Base-by-base conservation (phyloP, 1,140 invertebrate species). In the Zaprionus inermis region DNA sequence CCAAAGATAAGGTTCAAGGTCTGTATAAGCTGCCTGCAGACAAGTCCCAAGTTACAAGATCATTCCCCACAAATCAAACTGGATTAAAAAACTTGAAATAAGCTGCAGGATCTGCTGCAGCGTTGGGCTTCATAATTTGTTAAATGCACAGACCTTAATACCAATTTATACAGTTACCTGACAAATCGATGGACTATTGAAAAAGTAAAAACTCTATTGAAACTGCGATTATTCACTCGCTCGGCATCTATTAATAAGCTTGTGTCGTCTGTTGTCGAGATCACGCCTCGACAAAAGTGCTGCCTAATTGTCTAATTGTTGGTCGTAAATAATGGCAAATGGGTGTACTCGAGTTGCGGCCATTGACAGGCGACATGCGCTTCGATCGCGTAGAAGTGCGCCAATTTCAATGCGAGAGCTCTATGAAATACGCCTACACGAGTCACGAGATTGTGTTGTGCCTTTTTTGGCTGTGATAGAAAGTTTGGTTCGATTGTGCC, bases 221-320 rank as follows among this genome's bases (percentile, higher is more conserved):
- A 49, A 12, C 20, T 24, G 22, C 16, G 28, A 61, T 57, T 58
- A 63, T 79, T 76, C 68, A 38, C 30, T 20, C 69, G 68, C 36
- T 54, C 49, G 44, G 41, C 38, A 36, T 20, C n/a, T 36, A 79
- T 85, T 78, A 81, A 85, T 86, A 86, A 76, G 82, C 76, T 81
- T 81, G 73, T 70, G 63, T 69, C 51, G 80, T 79, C 67, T 64
- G 59, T 14, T 54, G 41, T 32, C 30, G 24, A 28, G 51, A 61
- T 66, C 68, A 84, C 80, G 76, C 76, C 60, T 63, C 76, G 54
- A 55, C 54, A 74, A 70, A 72, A 71, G 57, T 70, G 61, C 52
- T 75, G 55, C 44, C 72, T 76, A 79, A 83, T 86, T 85, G 81
- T 85, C 72, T 82, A 82, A 82, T 82, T 82, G 79, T 76, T 57